A percentile compares a stretch with the other conserved stretches of the same genome.
phyloP scores from a whole-genome alignment of 2,113 vertebrate genomes.

The Daphoenositta chrysoptera region DNA sequence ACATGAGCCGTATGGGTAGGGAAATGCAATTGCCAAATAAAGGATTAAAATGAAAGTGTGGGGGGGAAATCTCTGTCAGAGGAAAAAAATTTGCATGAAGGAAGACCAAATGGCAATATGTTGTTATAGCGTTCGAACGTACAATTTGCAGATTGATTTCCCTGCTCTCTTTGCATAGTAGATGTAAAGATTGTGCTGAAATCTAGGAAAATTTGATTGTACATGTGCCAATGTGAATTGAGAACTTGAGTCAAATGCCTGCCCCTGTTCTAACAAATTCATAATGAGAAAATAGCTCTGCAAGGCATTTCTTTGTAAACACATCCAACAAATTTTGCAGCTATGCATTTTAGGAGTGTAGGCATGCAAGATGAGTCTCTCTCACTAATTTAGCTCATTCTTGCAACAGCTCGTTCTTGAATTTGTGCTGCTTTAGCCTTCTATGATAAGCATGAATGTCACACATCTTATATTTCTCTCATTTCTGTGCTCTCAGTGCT shows the following conservation, averaged over 20 bases:
- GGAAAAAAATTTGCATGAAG: background rate
- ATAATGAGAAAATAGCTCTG: slow-evolving; percentile 28
- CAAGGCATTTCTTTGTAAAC: slow-evolving; percentile 16
- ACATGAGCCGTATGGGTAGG: background rate
- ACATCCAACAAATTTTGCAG: background rate
- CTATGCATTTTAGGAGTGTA: background rate
- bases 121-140: slow-evolving; percentile 11
- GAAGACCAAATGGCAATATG: slow-evolving; percentile 34
- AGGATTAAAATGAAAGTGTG: background rate
- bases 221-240: slow-evolving; percentile 44
- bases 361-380: background rate
- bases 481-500: background rate
- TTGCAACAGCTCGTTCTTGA: background rate
- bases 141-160: slow-evolving; percentile 54
- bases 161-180: slow-evolving; percentile 48
- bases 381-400: background rate
- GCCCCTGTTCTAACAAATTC: slow-evolving; percentile 45
- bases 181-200: slow-evolving; percentile 68
- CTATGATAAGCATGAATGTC: background rate
- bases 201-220: slow-evolving; percentile 59
- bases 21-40: slow-evolving; percentile 27
- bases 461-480: background rate
- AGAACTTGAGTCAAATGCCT: slow-evolving; percentile 33
- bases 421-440: background rate
- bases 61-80: background rate